Base-by-base conservation (phyloP, 2,797 vertebrate species). In the Lepus townsendii region DNA sequence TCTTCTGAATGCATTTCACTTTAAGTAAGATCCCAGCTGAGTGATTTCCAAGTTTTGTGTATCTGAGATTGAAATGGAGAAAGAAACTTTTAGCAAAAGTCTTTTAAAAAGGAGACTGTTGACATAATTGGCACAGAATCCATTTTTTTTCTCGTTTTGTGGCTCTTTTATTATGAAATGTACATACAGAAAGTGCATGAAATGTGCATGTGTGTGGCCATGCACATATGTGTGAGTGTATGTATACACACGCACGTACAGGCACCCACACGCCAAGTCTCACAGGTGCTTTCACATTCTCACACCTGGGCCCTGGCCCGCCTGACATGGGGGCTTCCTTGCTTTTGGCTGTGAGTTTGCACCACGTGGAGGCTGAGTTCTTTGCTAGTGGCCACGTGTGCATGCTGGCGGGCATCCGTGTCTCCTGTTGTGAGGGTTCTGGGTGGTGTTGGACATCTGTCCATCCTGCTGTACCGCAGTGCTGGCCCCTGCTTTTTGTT, bases 1-100 rank as follows among this genome's bases (percentile, higher is more conserved):
- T 3, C 72, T 83, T 94, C 83, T 47, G 14, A 92, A 92, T 68
- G 13, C 3, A 24, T 86, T 77, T 92, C 35, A 83, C 69, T 78
- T 62, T 65, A 76, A 90, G 52, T 77, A 88, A 91, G 92, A 68
- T 82, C 27, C 30, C 12, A 65, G 26, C 3, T 54, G 72, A 90
- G 12, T 77, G 30, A 42, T 82, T 86, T 92, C 66, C 65, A 79
- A 73, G 32, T 90, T 90, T 66, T 20, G 6, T 93, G 4, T 75
- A 65, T 73, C 32, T 96, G 73, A 92, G 63, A 79, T 88, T 62
- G 27, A 71, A 90, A 91, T 71, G 16, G 17, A 94, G 17, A 95
- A 91, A 62, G 14, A 84, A 79, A 78, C 30, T 68, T 24, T 68
- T 83, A 86, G 35, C 30, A 72, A 79, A 88, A 57, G 17, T 80